These are phyloP conservation scores for Oriolus oriolus DNA, from an alignment of 2,113 vertebrate genomes.

Conservation along the genomic window DNA sequence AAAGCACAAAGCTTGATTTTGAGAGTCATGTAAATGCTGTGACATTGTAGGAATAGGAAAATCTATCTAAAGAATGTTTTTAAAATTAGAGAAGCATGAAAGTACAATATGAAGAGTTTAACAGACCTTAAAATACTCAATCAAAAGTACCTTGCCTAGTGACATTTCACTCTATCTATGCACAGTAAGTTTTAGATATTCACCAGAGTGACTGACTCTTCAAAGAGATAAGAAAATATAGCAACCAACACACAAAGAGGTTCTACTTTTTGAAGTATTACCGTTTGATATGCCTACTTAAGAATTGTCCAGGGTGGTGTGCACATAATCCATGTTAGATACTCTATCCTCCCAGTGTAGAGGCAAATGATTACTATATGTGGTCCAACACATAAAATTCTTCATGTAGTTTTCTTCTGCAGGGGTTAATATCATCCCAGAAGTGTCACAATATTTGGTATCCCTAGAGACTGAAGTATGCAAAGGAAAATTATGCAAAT, in stretches of 20 bases:
- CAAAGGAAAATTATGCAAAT: neutral
- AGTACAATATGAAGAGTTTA: neutral
- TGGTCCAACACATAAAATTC: neutral
- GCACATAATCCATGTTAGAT: neutral
- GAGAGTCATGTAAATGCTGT: neutral
- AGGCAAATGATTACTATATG: neutral
- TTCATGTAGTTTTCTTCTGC: neutral
- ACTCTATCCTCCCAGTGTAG: neutral
- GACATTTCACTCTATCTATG: neutral
- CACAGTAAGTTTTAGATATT: neutral
- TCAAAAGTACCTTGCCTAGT: neutral
- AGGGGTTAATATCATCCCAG: neutral
- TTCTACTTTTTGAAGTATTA: neutral
- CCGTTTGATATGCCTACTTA: neutral
- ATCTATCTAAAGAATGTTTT: slow-evolving; percentile 4
- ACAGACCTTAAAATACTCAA: neutral
- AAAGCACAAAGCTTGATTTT: neutral
- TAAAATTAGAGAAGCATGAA: neutral
- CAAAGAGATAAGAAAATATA: neutral
- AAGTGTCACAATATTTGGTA: neutral
- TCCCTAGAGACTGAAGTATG: neutral
- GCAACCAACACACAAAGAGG: neutral
- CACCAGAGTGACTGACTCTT: neutral
- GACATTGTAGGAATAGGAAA: neutral
- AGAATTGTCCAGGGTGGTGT: neutral